phyloP scores from a whole-genome alignment of 2,113 vertebrate genomes.

The Anolis carolinensis region DNA sequence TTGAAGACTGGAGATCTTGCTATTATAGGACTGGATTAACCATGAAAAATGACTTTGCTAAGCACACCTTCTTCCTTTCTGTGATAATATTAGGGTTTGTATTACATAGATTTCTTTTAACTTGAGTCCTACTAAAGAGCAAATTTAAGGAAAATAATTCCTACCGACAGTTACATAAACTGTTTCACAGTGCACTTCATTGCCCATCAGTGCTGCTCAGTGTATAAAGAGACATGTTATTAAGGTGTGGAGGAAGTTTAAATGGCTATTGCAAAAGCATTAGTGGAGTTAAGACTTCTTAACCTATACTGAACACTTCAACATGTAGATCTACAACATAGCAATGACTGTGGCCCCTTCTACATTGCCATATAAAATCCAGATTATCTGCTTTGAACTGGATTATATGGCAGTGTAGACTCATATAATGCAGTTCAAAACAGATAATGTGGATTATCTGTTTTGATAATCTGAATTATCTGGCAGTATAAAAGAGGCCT shows the following conservation, averaged over 20 bases:
- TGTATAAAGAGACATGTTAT: not conserved
- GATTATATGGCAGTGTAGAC: no score
- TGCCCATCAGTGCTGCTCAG: not conserved
- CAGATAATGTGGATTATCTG: no score
- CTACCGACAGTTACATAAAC: not conserved
- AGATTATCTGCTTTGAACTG: no score
- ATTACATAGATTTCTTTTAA: not conserved
- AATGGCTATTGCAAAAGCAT: not conserved
- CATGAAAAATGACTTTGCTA: not conserved
- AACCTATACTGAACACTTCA: not conserved
- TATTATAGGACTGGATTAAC: not conserved
- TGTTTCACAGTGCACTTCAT: not conserved
- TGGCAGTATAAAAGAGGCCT: no score
- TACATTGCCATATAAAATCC: no score
- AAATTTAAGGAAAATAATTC: not conserved
- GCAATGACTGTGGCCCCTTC: not conserved
- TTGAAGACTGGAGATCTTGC: not conserved
- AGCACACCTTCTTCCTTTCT: not conserved
- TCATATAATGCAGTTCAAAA: no score
- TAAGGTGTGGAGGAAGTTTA: not conserved
- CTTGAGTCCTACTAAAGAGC: not conserved
- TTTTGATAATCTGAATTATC: no score
- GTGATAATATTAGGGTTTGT: not conserved
- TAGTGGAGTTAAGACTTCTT: not conserved
- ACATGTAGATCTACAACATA: not conserved